These are phyloP conservation scores for Drosophila pseudoobscura DNA, from an alignment of 1,140 invertebrate species.

Conservation along the genomic window DNA sequence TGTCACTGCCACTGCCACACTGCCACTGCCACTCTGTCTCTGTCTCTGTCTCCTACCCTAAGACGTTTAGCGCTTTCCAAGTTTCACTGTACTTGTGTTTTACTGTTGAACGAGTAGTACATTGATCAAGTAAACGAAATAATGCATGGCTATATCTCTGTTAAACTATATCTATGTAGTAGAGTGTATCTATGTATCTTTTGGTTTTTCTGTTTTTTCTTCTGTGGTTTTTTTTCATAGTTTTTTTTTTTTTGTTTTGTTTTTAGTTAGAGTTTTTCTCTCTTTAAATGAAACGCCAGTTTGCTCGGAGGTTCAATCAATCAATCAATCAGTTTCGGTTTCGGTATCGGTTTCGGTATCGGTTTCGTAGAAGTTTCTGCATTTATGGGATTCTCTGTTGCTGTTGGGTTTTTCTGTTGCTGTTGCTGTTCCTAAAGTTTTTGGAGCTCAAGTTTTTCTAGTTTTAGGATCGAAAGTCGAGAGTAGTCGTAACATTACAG, in stretches of 20 bases:
- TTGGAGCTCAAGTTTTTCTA: slow-evolving; percentile 16
- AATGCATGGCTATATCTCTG: slow-evolving; percentile 61
- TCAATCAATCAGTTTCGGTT: slow-evolving; percentile 29
- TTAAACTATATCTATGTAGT: slow-evolving; percentile 69
- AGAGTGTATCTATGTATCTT: slow-evolving; percentile 51
- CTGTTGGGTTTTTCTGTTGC: slow-evolving; percentile 18
- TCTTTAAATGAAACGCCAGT: slow-evolving; percentile 76
- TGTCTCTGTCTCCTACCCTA: slow-evolving; percentile 61
- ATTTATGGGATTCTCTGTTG: slow-evolving; percentile 5
- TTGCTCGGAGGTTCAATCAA: slow-evolving; percentile 67
- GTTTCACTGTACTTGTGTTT: slow-evolving; percentile 52
- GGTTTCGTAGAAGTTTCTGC: slow-evolving; percentile 30
- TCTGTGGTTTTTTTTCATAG: slow-evolving; percentile 2
- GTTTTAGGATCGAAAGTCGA: slow-evolving; percentile 47
- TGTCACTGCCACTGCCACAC: slow-evolving; percentile 31
- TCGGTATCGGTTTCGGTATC: slow-evolving; percentile 15
- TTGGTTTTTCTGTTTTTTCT: slow-evolving; percentile 22
- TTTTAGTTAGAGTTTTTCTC: slow-evolving; percentile 27
- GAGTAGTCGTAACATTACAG: slow-evolving; percentile 65
- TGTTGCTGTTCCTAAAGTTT: slow-evolving; percentile 8
- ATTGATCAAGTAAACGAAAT: slow-evolving; percentile 46
- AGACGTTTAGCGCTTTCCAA: slow-evolving; percentile 80
- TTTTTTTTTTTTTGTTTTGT: slow-evolving; percentile 16
- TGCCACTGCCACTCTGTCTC: too few species aligned
- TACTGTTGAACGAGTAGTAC: slow-evolving; percentile 53